These are phyloP conservation scores for Sinella curviseta DNA, from an alignment of 1,140 invertebrate species.

Conservation along the genomic window DNA sequence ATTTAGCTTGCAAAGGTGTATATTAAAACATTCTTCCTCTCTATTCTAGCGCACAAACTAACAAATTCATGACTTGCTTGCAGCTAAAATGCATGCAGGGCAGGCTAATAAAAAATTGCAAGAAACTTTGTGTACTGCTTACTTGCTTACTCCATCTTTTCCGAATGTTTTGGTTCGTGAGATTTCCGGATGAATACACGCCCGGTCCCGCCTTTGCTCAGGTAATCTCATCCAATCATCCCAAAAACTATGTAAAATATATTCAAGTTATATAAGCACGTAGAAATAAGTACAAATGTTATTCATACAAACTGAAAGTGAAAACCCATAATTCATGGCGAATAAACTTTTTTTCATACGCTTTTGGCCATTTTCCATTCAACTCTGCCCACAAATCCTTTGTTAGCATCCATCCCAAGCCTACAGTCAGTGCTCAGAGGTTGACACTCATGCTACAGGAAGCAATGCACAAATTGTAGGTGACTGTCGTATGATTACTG, in stretches of 20 bases:
- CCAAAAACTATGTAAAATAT: slow-evolving; percentile 10
- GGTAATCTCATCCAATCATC: slow-evolving; percentile 61
- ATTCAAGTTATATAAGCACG: not conserved
- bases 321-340: slow-evolving; percentile 73
- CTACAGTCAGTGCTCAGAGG: too few relatives aligned
- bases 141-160: slow-evolving; percentile 83
- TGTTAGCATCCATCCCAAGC: slow-evolving; percentile 95
- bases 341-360: too few relatives aligned
- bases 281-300: slow-evolving; percentile 18
- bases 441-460: too few relatives aligned
- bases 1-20: too few relatives aligned
- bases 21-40: too few relatives aligned
- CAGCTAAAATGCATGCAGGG: too few relatives aligned
- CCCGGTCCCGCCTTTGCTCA: slow-evolving; percentile 80
- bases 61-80: too few relatives aligned
- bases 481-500: too few relatives aligned
- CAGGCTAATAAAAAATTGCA: too few relatives aligned
- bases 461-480: not conserved
- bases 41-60: not conserved
- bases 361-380: slow-evolving; percentile 84
- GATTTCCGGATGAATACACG: slow-evolving; percentile 69
- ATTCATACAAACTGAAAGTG: not conserved
- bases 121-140: slow-evolving; percentile 48
- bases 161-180: slow-evolving; percentile 81
- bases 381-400: slow-evolving; percentile 81